Conservation (phyloP, 2,113 vertebrate genomes). For the Phyllostomus hastatus region DNA sequence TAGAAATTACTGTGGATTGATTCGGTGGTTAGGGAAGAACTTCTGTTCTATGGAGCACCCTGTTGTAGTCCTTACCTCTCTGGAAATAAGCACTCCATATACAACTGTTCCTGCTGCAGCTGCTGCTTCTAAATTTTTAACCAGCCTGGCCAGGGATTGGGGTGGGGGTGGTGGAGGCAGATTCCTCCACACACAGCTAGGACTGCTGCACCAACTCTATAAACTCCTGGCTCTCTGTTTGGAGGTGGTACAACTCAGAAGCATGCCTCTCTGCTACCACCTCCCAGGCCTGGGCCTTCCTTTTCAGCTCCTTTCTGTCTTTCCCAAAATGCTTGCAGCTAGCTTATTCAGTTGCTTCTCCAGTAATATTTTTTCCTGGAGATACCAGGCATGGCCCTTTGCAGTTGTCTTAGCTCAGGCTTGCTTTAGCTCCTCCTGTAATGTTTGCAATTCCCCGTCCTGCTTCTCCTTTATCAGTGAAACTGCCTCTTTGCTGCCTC, state of each 20-base stretch:
- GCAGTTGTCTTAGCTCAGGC: background rate
- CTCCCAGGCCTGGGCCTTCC: background rate
- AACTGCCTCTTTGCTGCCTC: background rate
- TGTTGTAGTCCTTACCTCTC: background rate
- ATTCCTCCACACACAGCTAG: background rate
- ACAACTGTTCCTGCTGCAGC: background rate
- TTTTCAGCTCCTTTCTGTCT: background rate
- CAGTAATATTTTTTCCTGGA: background rate
- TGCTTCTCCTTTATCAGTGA: background rate
- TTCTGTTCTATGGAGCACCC: background rate
- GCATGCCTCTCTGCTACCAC: background rate
- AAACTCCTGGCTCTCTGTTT: background rate
- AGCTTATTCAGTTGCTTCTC: background rate
- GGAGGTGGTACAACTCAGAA: background rate
- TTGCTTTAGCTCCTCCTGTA: background rate
- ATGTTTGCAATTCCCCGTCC: background rate
- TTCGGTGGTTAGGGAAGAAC: background rate
- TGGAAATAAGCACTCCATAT: background rate
- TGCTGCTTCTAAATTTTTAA: background rate
- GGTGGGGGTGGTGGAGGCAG: no score
- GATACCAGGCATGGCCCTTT: background rate
- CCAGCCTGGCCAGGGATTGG: background rate
- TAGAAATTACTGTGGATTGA: background rate
- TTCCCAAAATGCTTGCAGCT: background rate
- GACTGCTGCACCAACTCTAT: background rate